Percentiles rank a stretch among this genome's conserved stretches.
Evolutionary conservation across 2,888 invertebrate genomes (phyloP).

Genomic region (Drosophila setosimentum): DNA sequence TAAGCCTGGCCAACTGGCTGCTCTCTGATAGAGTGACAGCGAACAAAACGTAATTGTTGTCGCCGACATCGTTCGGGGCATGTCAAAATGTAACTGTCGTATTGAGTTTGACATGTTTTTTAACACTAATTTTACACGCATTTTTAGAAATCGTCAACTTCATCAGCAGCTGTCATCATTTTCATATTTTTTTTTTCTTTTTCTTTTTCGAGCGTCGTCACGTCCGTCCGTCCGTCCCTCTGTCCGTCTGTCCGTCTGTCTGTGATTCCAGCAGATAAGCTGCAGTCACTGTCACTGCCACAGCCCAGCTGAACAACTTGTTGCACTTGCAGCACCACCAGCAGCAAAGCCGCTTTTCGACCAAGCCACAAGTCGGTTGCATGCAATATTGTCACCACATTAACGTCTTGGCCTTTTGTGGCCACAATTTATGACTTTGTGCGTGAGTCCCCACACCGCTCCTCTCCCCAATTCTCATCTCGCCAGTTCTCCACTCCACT

Average conservation of each 20-base stretch:
- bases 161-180: slow-evolving; percentile 80
- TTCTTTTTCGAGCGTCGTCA: slow-evolving; percentile 56
- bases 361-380: slow-evolving; percentile 62
- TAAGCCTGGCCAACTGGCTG: slow-evolving; percentile 18
- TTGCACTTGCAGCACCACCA: slow-evolving; percentile 37
- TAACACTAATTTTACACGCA: slow-evolving; percentile 81
- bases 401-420: slow-evolving; percentile 80
- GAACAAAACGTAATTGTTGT: slow-evolving; percentile 73
- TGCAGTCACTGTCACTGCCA: slow-evolving; percentile 56
- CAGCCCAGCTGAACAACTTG: slow-evolving; percentile 43
- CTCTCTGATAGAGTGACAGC: slow-evolving; percentile 39
- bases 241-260: slow-evolving; percentile 21
- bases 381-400: slow-evolving; percentile 81
- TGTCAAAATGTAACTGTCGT: slow-evolving; percentile 79
- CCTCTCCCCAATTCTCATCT: not conserved
- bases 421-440: slow-evolving; percentile 75
- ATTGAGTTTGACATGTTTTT: slow-evolving; percentile 81
- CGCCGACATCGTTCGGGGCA: slow-evolving; percentile 55
- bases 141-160: slow-evolving; percentile 82
- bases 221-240: slow-evolving; percentile 56
- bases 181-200: slow-evolving; percentile 19
- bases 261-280: slow-evolving; percentile 73
- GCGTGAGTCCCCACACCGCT: slow-evolving; percentile 42
- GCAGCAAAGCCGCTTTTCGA: slow-evolving; percentile 66
- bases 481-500: not conserved